Evolutionary conservation across 2,888 invertebrate species (phyloP).

Genomic region (Gibbula magus): DNA sequence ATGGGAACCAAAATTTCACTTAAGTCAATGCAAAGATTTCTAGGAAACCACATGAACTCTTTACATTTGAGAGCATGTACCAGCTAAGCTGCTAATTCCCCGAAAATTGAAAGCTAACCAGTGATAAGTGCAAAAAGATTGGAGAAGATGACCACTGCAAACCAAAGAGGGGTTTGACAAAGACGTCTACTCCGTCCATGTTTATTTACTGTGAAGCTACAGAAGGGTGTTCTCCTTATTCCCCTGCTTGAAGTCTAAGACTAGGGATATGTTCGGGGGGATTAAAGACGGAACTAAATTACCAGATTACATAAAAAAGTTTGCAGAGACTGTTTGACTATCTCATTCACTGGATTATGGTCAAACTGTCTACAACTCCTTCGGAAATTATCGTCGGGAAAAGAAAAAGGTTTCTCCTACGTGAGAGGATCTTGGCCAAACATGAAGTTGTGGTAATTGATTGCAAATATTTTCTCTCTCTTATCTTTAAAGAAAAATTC

Average conservation of each 20-base stretch:
- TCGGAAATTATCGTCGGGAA: too few species aligned
- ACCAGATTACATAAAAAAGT: slow-evolving; percentile 9
- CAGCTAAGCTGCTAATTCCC: not conserved
- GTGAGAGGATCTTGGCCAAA: too few species aligned
- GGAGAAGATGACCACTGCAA: not conserved
- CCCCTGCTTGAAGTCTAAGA: not conserved
- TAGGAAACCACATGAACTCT: not conserved
- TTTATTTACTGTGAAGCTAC: not conserved
- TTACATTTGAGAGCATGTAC: not conserved
- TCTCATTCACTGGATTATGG: too few species aligned
- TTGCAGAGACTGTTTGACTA: not conserved
- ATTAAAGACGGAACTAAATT: not conserved
- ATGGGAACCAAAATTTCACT: not conserved
- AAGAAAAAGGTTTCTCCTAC: too few species aligned
- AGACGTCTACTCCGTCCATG: slow-evolving; percentile 6
- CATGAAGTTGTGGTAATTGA: too few species aligned
- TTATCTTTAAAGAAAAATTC: too few species aligned
- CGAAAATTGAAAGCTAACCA: slow-evolving; percentile 15
- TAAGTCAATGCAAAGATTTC: not conserved
- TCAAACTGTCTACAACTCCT: too few species aligned
- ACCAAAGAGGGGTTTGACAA: slow-evolving; percentile 14
- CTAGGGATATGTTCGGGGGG: not conserved
- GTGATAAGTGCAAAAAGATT: slow-evolving; percentile 18
- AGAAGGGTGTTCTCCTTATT: not conserved
- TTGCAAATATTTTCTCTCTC: too few species aligned